Evolutionary conservation across 2,113 vertebrate genomes (phyloP), one percentile per base, ranked within the genome.

Genomic region (Gymnorhina tibicen): DNA sequence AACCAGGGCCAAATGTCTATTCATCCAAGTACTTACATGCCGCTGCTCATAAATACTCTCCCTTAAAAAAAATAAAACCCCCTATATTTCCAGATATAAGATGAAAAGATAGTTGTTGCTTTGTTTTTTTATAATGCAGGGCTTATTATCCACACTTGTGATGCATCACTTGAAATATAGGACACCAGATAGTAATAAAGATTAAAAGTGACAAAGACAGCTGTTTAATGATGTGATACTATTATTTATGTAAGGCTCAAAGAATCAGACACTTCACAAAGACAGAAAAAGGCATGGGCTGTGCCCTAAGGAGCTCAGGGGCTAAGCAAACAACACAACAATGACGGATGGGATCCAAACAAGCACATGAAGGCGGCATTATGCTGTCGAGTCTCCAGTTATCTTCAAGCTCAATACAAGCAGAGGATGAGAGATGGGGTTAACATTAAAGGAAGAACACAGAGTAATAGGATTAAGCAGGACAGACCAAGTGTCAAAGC

Each of bases 401-500:
- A 95, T 90, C 91, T 90, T 70, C 64, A 77, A 86, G 72, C 85
- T 93, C 72, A 80, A 32, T 81, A 90, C 72, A 92, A 88, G 92
- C 68, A 88, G 42, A 90, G 47, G 72, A 90, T 90, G 85, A 97
- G 90, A 91, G 75, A 88, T 26, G 27, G 60, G 60, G 75, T 78
- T 92, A 91, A 96, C 67, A 91, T 84, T 88, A 92, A 91, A 95
- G 66, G 46, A 93, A 53, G 28, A 90, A 59, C 55, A 91, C 1
- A 5, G 59, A 84, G 75, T 79, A 93, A 95, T 63, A 92, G 76
- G 74, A 96, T 96, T 94, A 95, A 90, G 68, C 52, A 88, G 72
- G 88, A 90, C 1, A 90, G 93, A 93, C 42, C 68, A 83, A 96
- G 79, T 75, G 90, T 95, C 90, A 86, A 85, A 90, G 72, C 46